These are phyloP conservation scores for Aeoliscus strigatus DNA, from an alignment of 2,797 vertebrate genomes.

Conservation along the genomic window DNA sequence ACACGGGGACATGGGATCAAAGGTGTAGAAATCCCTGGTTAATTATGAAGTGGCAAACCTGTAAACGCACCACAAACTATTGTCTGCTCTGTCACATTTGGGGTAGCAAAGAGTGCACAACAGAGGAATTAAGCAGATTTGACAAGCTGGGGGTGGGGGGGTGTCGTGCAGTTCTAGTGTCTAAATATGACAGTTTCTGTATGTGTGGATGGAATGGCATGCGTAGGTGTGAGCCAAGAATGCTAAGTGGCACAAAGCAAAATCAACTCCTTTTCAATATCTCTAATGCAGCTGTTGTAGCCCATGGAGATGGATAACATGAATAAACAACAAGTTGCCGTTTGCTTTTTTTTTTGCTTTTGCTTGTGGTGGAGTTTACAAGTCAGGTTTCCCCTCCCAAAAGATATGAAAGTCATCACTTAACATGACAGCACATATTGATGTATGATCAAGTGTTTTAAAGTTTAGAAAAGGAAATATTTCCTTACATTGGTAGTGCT, in stretches of 20 bases:
- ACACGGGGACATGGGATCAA: constrained; percentile 64
- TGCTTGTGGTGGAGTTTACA: no score
- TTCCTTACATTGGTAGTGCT: no score
- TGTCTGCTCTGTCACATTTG: constrained; percentile 53
- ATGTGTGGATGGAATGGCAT: constrained; percentile 31
- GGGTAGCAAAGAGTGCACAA: constrained; percentile 42
- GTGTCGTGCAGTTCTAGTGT: constrained; percentile 27
- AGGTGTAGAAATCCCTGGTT: constrained; percentile 50
- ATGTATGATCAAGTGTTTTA: no score
- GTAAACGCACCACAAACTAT: constrained; percentile 59
- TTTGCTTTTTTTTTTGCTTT: no score
- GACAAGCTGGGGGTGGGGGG: constrained; percentile 7
- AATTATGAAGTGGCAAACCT: constrained; percentile 67
- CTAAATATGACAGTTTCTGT: constrained; percentile 23
- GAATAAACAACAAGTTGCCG: no score
- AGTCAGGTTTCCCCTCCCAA: no score
- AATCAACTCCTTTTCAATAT: constrained; percentile 19
- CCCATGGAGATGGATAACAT: no score
- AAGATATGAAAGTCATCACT: no score
- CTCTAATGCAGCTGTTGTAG: constrained; percentile 15
- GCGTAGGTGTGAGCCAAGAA: constrained; percentile 36
- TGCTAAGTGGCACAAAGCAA: constrained; percentile 41
- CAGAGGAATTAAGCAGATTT: constrained; percentile 33
- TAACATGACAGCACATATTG: no score
- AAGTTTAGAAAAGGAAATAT: no score